Evolutionary conservation across 1,140 invertebrate genomes (phyloP).

Genomic region (Aphaenogaster floridana): DNA sequence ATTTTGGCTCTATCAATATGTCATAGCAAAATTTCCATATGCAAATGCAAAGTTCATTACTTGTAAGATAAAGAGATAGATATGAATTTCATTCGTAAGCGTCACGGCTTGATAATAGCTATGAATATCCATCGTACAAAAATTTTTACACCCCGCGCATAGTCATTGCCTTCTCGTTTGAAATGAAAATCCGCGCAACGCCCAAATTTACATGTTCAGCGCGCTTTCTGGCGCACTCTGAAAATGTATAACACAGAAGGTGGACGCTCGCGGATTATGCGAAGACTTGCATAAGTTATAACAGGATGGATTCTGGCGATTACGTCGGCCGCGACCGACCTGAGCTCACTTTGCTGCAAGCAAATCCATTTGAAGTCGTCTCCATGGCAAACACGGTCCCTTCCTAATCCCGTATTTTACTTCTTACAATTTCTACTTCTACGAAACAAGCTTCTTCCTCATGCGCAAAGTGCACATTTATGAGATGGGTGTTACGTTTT

Average conservation of each 20-base stretch:
- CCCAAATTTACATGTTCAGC: slow-evolving; percentile 60
- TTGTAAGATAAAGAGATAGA: slow-evolving; percentile 14
- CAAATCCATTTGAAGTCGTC: slow-evolving; percentile 65
- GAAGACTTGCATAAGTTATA: slow-evolving; percentile 66
- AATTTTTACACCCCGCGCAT: slow-evolving; percentile 20
- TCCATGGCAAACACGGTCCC: slow-evolving; percentile 36
- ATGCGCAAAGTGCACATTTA: slow-evolving; percentile 57
- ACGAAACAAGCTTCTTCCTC: slow-evolving; percentile 43
- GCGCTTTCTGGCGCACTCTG: slow-evolving; percentile 37
- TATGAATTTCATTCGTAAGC: slow-evolving; percentile 43
- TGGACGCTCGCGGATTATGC: slow-evolving; percentile 60
- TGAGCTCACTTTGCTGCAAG: slow-evolving; percentile 59
- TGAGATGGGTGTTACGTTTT: slow-evolving; percentile 52
- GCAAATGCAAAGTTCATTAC: slow-evolving; percentile 23
- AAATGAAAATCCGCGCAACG: slow-evolving; percentile 54
- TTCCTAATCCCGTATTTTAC: slow-evolving; percentile 58
- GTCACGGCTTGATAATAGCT: slow-evolving; percentile 20
- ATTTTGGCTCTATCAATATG: slow-evolving; percentile 31
- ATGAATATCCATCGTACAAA: slow-evolving; percentile 50
- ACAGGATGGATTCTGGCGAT: slow-evolving; percentile 65
- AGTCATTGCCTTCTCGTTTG: slow-evolving; percentile 43
- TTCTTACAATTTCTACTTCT: slow-evolving; percentile 61
- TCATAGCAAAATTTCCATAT: not conserved
- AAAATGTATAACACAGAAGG: slow-evolving; percentile 56
- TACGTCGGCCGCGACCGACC: slow-evolving; percentile 48